A percentile compares a stretch with the other conserved stretches of the same genome.
phyloP scores from a whole-genome alignment of 2,797 vertebrate species.

The Harpagifer antarcticus region DNA sequence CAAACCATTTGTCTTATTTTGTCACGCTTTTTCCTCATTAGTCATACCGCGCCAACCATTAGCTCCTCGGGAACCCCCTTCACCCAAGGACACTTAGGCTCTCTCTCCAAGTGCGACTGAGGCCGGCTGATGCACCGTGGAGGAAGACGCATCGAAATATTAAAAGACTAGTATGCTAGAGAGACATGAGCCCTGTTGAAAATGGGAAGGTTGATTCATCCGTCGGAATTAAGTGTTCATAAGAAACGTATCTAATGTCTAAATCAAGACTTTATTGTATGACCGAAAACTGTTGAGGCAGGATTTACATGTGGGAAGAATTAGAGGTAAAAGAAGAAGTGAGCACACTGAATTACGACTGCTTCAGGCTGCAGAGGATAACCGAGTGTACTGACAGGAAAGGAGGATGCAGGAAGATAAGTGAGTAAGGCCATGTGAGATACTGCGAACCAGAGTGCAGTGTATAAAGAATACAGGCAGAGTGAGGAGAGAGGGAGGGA shows the following conservation, averaged over 20 bases:
- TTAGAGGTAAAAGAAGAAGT: conserved; percentile 22
- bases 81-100: conserved; percentile 85
- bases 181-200: conserved; percentile 34
- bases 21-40: conserved; percentile 86
- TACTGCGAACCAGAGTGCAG: conserved; percentile 27
- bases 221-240: conserved; percentile 33
- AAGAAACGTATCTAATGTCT: conserved; percentile 25
- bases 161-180: conserved; percentile 43
- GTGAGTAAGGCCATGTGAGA: conserved; percentile 32
- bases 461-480: conserved; percentile 34
- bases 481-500: conserved; percentile 26
- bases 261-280: not conserved
- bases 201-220: conserved; percentile 53
- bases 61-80: conserved; percentile 83
- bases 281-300: not conserved
- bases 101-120: conserved; percentile 71
- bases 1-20: conserved; percentile 89
- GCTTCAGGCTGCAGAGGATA: conserved; percentile 52
- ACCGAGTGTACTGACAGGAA: conserved; percentile 26
- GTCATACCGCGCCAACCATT: conserved; percentile 84
- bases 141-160: conserved; percentile 59
- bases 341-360: conserved; percentile 28
- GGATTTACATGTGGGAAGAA: conserved; percentile 48
- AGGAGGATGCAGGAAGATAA: conserved; percentile 41
- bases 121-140: conserved; percentile 58